Conservation (phyloP, 2,888 invertebrate genomes). For the Aporophyla nigra region DNA sequence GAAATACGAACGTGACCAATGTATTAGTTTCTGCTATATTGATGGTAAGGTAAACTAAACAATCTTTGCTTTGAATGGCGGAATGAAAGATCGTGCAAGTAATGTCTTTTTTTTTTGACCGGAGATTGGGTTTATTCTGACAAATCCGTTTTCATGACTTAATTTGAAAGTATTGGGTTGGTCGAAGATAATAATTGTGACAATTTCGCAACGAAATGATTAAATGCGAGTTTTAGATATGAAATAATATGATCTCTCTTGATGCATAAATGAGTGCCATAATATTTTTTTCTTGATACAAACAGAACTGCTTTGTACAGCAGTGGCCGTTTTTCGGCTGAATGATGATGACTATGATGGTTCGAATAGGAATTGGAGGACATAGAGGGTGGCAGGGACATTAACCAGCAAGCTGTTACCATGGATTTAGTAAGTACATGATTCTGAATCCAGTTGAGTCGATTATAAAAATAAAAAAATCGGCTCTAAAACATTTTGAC, state of each 20-base stretch:
- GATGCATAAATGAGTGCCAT: too few relatives aligned
- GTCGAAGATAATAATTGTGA: background rate
- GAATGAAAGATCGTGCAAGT: constrained; percentile 23
- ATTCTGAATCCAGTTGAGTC: too few relatives aligned
- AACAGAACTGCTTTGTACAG: background rate
- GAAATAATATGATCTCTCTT: too few relatives aligned
- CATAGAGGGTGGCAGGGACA: too few relatives aligned
- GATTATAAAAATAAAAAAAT: too few relatives aligned
- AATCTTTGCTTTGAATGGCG: constrained; percentile 22
- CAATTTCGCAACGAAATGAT: too few relatives aligned
- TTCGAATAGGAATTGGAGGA: too few relatives aligned
- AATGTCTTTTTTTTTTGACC: background rate
- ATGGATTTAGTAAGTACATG: too few relatives aligned
- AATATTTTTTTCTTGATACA: too few relatives aligned
- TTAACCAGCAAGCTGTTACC: too few relatives aligned
- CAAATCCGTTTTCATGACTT: background rate
- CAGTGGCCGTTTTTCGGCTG: background rate
- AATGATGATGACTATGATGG: background rate
- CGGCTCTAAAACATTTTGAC: too few relatives aligned
- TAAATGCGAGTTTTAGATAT: too few relatives aligned
- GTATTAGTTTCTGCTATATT: constrained; percentile 57
- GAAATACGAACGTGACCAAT: constrained; percentile 57
- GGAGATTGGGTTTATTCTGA: background rate
- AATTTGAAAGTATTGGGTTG: background rate
- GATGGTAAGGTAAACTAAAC: constrained; percentile 58